phyloP scores from a whole-genome alignment of 1,140 invertebrate genomes.

The Neodiprion virginianus region DNA sequence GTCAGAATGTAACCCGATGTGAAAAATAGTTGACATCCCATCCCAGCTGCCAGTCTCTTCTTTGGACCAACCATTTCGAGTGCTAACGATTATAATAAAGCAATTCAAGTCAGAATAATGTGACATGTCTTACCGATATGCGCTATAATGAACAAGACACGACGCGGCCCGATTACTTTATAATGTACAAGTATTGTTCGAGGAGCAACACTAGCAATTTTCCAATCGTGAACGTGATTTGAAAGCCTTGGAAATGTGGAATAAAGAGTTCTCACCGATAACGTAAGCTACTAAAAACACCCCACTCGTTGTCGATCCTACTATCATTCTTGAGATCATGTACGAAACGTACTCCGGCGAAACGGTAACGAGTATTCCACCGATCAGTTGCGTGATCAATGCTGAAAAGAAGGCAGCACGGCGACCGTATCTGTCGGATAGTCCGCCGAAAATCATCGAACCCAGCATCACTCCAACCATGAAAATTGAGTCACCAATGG shows the following conservation, averaged over 20 bases:
- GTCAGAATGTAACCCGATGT: constrained; percentile 72
- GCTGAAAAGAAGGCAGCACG: constrained; percentile 70
- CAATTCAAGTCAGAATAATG: no score
- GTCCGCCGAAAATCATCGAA: constrained; percentile 72
- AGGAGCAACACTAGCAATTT: no score
- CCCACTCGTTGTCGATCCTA: constrained; percentile 71
- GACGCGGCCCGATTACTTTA: not conserved
- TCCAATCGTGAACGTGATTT: no score
- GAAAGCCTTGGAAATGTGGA: no score
- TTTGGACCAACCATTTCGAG: constrained; percentile 76
- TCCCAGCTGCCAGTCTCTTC: constrained; percentile 71
- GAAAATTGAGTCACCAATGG: constrained; percentile 72
- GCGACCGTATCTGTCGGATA: constrained; percentile 72
- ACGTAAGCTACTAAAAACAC: constrained; percentile 75
- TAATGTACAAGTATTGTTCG: not conserved
- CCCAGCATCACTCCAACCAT: constrained; percentile 78
- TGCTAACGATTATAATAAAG: constrained; percentile 55
- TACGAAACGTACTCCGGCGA: constrained; percentile 69
- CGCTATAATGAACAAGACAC: no score
- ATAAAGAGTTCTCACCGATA: constrained; percentile 60
- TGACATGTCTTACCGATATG: constrained; percentile 16
- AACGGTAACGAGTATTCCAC: constrained; percentile 65
- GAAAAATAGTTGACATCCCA: constrained; percentile 74
- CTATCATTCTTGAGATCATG: constrained; percentile 64
- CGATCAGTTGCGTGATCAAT: constrained; percentile 67